Evolutionary conservation across 2,888 invertebrate genomes (phyloP), one percentile per base, ranked within the genome.

Genomic region (Metalampra italica): DNA sequence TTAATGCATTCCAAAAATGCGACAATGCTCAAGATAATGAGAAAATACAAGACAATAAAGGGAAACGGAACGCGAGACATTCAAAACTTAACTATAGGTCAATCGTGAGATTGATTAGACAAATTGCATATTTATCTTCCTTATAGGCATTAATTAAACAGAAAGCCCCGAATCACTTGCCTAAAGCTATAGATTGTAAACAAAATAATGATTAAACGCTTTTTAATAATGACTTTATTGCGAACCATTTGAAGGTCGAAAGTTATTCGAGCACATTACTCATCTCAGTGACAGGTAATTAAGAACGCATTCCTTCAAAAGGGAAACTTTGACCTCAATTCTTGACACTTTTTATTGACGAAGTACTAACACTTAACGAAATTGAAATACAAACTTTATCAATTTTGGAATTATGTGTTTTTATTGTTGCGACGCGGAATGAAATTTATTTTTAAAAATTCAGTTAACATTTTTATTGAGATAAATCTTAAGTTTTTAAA

Each of bases 201-300:
- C 40, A 40, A 29, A 32, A 47, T 56, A 22, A 54, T 62, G 61
- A 68, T 67, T 56, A 57, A 71, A 55, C 55, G 56, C 30, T 66
- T 66, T 68, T 62, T 71, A 71, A 69, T 68, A 56, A 62, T 63
- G 52, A 52, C 56, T 52, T 53, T 53, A 54, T 53, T 52, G 48
- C 52, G 54, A 37, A 40, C 46, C 45, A 50, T 52, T 54, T 32
- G 50, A 55, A 58, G 59, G 56, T 59, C 53, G 59, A 49, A 55
- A 58, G 56, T 61, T 59, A 56, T 56, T 60, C 41, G 61, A 60
- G 56, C 56, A 53, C 61, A 66, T 62, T 57, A 66, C 55, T 63
- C 60, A 67, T 65, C 55, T 53, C 47, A 55, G 56, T 60, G 64
- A 60, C 62, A 62, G 62, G 66, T 60, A 56, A 68, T 68, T 68